Conservation (phyloP, 2,797 vertebrate genomes). For the Pseudochirops cupreus region DNA sequence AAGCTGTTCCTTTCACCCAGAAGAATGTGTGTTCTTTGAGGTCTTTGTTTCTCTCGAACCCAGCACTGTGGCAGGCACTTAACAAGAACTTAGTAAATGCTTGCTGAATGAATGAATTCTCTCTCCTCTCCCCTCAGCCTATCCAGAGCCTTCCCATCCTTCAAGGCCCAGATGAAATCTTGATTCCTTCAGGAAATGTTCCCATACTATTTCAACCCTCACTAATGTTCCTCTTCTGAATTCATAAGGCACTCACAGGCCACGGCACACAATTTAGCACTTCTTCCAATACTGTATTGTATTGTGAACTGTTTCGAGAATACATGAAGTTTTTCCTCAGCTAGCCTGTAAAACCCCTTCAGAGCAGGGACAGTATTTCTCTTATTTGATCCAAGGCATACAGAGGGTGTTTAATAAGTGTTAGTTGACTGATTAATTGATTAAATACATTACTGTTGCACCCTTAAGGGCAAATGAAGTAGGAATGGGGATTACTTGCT, state of each 20-base stretch:
- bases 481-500: not conserved
- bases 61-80: not conserved
- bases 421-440: conserved; percentile 7
- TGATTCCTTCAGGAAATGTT: not conserved
- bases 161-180: not conserved
- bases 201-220: not conserved
- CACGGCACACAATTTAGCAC: not conserved
- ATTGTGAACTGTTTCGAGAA: too few species aligned
- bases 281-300: too few species aligned
- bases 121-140: not conserved
- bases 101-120: not conserved
- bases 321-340: not conserved
- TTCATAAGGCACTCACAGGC: too few species aligned
- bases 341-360: too few species aligned
- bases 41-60: too few species aligned
- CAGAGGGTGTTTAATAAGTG: conserved; percentile 15
- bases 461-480: not conserved
- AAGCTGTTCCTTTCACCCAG: too few species aligned
- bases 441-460: conserved; percentile 30
- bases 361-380: not conserved
- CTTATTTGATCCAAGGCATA: not conserved
- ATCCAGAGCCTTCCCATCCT: not conserved
- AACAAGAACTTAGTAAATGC: not conserved
- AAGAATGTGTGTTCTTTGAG: too few species aligned
- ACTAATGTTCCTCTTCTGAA: not conserved